Evolutionary conservation across 2,888 invertebrate genomes (phyloP).

Genomic region (Cylindroiulus punctatus): DNA sequence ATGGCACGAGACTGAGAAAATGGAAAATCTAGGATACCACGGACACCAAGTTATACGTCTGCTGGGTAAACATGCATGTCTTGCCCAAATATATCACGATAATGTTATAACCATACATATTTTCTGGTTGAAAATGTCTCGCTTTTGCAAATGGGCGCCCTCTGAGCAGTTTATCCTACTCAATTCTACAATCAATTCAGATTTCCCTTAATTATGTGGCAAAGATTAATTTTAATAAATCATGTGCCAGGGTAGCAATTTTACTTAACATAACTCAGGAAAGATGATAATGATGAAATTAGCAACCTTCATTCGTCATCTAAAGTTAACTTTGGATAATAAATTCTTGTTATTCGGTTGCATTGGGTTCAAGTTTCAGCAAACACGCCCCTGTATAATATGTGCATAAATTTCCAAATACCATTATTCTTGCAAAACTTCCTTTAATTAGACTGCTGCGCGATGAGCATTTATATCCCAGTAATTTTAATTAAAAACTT

Average conservation of each 20-base stretch:
- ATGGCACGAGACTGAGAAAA: background rate
- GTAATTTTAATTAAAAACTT: constrained; percentile 11
- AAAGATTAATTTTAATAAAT: constrained; percentile 1
- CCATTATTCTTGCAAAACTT: constrained; percentile 36
- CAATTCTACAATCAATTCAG: background rate
- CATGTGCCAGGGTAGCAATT: background rate
- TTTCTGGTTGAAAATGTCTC: too few relatives aligned
- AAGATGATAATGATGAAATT: constrained; percentile 4
- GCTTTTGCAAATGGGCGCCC: too few relatives aligned
- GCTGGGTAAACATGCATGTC: background rate
- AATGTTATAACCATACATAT: too few relatives aligned
- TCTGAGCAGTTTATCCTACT: too few relatives aligned
- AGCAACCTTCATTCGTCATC: constrained; percentile 3
- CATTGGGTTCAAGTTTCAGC: background rate
- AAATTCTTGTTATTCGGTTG: constrained; percentile 21
- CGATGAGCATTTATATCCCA: background rate
- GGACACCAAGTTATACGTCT: background rate
- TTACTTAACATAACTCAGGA: background rate
- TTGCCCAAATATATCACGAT: background rate
- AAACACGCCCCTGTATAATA: constrained; percentile 24
- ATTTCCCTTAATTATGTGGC: background rate
- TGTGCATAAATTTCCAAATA: background rate
- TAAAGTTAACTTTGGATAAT: constrained; percentile 24
- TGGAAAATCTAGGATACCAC: background rate
- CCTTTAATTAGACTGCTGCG: constrained; percentile 9